Evolutionary conservation across 2,888 invertebrate species (phyloP), one percentile per base, ranked within the genome.

Genomic region (Campaea margaritaria): DNA sequence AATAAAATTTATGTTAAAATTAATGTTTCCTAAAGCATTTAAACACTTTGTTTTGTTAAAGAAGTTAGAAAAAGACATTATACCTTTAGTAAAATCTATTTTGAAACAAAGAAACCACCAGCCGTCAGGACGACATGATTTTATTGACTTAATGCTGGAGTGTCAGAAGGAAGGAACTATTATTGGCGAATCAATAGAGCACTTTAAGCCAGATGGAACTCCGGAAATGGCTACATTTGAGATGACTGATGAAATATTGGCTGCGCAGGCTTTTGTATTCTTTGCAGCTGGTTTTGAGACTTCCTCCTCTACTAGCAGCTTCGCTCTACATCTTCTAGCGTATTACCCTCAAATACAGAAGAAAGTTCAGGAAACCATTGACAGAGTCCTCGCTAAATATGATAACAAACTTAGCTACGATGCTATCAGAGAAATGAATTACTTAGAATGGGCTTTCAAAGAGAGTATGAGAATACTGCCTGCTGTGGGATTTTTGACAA

Each of bases 401-500:
- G 64, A 74, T 31, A 70, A 75, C 34, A 77, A 77, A 16, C 72
- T 86, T 1, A 74, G 76, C 39, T 86, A 84, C 55, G 83, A 84
- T 1, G 83, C 85, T 0, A 55, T 86, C 13, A 76, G 79, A 46
- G 82, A 85, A 41, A 83, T 86, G 84, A 73, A 64, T 2, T 82
- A 82, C 58, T 58, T 85, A 14, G 79, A 83, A 45, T 81, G 80
- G 71, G 65, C 75, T 0, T 80, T 85, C 50, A 81, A 74, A 44
- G 88, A 88, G 54, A 78, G 77, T n/a, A 76, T 86, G 74, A 67
- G 85, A 13, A 75, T 82, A 64, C 85, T 86, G 43, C 86, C 87
- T 0, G 82, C 87, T 0, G 72, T 86, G 0, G 87, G 86, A 0
- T 82, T 78, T 53, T 58, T 87, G 14, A 57, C 79, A 0, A 68